Conservation (phyloP, 2,113 vertebrate genomes). For the Eira barbara region DNA sequence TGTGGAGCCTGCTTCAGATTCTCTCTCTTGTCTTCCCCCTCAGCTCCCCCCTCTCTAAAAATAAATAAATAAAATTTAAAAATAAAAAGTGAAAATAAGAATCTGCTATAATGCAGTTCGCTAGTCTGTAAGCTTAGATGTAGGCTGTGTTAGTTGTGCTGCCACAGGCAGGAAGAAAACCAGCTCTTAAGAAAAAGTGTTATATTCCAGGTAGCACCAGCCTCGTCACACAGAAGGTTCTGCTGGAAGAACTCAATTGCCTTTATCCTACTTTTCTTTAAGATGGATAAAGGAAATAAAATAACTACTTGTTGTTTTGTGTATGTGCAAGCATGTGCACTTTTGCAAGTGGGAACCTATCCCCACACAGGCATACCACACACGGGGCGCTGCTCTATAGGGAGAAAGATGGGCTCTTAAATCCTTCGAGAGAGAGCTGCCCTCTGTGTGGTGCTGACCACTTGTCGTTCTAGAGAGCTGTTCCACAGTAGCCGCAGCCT, state of each 20-base stretch:
- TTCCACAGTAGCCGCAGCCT: background rate
- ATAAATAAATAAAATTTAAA: background rate
- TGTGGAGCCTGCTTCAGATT: background rate
- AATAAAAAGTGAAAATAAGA: background rate
- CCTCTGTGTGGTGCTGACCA: background rate
- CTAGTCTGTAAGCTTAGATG: background rate
- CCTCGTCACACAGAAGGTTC: background rate
- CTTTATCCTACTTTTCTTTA: constrained; percentile 17
- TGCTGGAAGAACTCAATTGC: background rate
- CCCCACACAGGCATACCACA: background rate
- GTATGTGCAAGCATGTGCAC: background rate
- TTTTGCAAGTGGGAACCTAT: background rate
- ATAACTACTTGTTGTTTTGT: constrained; percentile 1
- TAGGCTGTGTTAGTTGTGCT: background rate
- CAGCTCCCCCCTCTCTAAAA: background rate
- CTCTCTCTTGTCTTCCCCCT: background rate
- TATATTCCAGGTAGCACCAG: background rate
- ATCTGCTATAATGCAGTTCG: background rate
- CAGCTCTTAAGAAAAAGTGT: background rate
- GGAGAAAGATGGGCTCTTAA: background rate
- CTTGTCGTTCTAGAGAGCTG: background rate
- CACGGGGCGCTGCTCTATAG: background rate
- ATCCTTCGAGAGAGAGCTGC: background rate
- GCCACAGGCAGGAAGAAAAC: background rate
- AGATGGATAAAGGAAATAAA: background rate